These are phyloP conservation scores for Hydrolagus affinis DNA, from an alignment of 2,113 vertebrate species.

Conservation along the genomic window DNA sequence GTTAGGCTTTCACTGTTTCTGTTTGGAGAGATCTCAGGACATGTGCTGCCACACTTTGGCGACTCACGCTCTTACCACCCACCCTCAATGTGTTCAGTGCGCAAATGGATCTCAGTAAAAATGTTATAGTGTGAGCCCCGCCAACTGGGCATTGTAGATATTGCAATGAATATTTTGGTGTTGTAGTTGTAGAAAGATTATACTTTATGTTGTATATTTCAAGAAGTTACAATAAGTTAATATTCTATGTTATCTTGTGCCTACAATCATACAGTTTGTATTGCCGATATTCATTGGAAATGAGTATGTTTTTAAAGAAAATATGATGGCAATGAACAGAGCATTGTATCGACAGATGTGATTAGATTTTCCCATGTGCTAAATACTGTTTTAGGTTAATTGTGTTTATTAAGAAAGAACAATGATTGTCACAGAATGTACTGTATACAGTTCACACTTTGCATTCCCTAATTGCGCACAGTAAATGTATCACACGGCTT, in stretches of 20 bases:
- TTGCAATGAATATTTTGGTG: too few relatives aligned
- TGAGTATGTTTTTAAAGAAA: neutral
- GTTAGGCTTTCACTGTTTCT: too few relatives aligned
- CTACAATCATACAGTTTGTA: neutral
- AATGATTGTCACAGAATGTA: neutral
- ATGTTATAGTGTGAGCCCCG: too few relatives aligned
- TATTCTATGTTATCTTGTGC: neutral
- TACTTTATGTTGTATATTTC: neutral
- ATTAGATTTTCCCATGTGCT: neutral
- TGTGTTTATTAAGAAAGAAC: neutral
- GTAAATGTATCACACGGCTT: slow-evolving; percentile 7
- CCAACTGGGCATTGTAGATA: too few relatives aligned
- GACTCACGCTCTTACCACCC: too few relatives aligned
- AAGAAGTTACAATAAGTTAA: neutral
- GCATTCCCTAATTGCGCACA: neutral
- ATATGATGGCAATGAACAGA: neutral
- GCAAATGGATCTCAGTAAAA: too few relatives aligned
- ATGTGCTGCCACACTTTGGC: too few relatives aligned
- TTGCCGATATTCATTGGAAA: neutral
- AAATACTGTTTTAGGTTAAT: neutral
- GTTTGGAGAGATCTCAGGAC: too few relatives aligned
- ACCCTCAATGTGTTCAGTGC: too few relatives aligned
- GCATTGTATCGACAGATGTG: too few relatives aligned
- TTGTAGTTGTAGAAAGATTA: too few relatives aligned
- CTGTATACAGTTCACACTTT: neutral